Evolutionary conservation across 2,797 vertebrate species (phyloP), one percentile per base, ranked within the genome.

Genomic region (Micromesistius poutassou): DNA sequence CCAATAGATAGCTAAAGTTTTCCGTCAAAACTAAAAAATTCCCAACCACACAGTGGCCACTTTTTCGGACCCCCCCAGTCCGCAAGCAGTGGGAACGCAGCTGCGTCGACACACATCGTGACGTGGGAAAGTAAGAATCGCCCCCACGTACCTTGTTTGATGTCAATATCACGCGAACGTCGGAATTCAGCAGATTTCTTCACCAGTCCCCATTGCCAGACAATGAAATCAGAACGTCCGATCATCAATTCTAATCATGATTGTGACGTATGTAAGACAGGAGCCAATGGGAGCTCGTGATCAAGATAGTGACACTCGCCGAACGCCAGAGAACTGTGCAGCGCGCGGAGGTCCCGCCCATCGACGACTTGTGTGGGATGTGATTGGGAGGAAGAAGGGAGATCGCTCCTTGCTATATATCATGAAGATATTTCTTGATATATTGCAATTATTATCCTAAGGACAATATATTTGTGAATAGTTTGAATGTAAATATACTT

Each of bases 211-310:
- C 94, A 79, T 94, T 93, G 94, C 96, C 90, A 97, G 95, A 98
- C 97, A 98, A 98, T 98, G 96, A 98, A 97, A 98, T 98, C 97
- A 98, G 93, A 96, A 93, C 94, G 95, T 96, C 96, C 95, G 96
- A 98, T 98, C 97, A 97, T 97, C 96, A 98, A 98, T 97, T 98
- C 96, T 97, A 96, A 96, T 97, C 97, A 97, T 98, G 97, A 98
- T 98, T 94, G 96, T 98, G 97, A 98, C 97, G 97, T 97, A 73
- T 91, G 12, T 83, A 91, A 96, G 96, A 97, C 95, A 96, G 92
- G 94, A 93, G 93, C 97, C 96, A 98, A 98, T 98, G 83, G 89
- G 83, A 84, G 87, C 77, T 80, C 87, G 77, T 94, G 93, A 97
- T 97, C 96, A 94, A 90, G 82, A 92, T 91, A 84, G 93, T 95